phyloP scores from a whole-genome alignment of 2,888 invertebrate genomes.

The Calliphora vomitoria region DNA sequence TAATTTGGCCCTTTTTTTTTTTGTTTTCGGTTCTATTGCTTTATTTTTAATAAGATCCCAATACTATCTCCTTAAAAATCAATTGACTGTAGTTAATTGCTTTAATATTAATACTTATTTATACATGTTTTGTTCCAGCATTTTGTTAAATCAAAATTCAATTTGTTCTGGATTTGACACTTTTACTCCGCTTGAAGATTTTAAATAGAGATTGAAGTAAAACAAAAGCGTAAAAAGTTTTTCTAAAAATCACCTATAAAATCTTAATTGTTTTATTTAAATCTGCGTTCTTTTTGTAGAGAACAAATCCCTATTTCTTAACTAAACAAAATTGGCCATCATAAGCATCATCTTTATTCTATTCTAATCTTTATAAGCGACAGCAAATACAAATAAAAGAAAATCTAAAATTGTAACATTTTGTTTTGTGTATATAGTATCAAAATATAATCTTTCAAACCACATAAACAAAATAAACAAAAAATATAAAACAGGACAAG shows the following conservation, averaged over 20 bases:
- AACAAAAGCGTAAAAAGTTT: neutral
- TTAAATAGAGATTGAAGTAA: neutral
- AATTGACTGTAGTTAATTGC: conserved; percentile 42
- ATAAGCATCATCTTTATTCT: neutral
- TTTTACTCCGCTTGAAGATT: neutral
- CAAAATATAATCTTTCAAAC: conserved; percentile 36
- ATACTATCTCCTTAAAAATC: conserved; percentile 37
- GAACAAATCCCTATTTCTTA: neutral
- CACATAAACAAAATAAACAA: conserved; percentile 19
- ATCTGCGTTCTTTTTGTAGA: neutral
- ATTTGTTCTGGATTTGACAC: neutral
- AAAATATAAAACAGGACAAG: conserved; percentile 3
- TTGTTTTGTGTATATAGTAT: conserved; percentile 26
- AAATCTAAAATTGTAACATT: neutral
- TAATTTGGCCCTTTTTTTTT: conserved; percentile 5
- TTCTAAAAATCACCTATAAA: neutral
- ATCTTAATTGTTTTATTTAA: neutral
- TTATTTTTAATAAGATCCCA: neutral
- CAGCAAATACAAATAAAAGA: conserved; percentile 17
- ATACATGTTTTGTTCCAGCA: neutral
- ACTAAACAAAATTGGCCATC: conserved; percentile 24
- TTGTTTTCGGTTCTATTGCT: neutral
- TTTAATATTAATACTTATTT: conserved; percentile 3
- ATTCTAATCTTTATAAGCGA: conserved; percentile 8
- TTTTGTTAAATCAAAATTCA: neutral